These are phyloP conservation scores for Chaetophractus vellerosus DNA, from an alignment of 2,797 vertebrate genomes.

Conservation along the genomic window DNA sequence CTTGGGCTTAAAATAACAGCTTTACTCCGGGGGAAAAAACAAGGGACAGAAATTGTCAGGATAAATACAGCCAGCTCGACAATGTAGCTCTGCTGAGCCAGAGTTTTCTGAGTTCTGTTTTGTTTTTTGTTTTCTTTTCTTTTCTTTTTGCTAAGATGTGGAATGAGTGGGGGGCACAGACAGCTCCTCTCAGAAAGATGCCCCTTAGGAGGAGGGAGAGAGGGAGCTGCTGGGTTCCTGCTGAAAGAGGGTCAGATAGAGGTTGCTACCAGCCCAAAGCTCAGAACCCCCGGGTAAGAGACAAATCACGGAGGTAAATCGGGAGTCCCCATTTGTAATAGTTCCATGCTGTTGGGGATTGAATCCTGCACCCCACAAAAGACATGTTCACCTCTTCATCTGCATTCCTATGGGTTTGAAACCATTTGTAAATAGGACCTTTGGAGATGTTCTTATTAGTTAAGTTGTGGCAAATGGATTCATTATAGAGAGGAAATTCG, in stretches of 20 bases:
- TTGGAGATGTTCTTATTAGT: too few relatives aligned
- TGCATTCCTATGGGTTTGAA: too few relatives aligned
- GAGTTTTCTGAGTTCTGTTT: background rate
- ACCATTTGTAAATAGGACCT: background rate
- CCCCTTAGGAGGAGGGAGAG: background rate
- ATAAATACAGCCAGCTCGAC: background rate
- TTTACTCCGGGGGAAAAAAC: constrained; percentile 45
- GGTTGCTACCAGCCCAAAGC: background rate
- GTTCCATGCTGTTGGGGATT: too few relatives aligned
- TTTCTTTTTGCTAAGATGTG: background rate
- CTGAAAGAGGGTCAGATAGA: background rate
- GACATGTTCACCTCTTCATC: too few relatives aligned
- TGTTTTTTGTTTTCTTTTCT: background rate
- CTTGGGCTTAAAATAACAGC: constrained; percentile 83
- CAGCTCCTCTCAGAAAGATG: background rate
- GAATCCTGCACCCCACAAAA: too few relatives aligned
- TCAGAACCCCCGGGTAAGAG: background rate
- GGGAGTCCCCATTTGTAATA: background rate
- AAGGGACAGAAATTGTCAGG: constrained; percentile 67
- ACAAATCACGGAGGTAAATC: background rate
- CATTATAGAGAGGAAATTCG: too few relatives aligned
- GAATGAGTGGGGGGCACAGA: background rate
- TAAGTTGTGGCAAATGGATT: too few relatives aligned
- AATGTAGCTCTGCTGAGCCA: background rate
- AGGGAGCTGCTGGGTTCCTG: accelerated